Base-by-base conservation (phyloP, 2,888 invertebrate genomes). In the Mythimna lalbum region DNA sequence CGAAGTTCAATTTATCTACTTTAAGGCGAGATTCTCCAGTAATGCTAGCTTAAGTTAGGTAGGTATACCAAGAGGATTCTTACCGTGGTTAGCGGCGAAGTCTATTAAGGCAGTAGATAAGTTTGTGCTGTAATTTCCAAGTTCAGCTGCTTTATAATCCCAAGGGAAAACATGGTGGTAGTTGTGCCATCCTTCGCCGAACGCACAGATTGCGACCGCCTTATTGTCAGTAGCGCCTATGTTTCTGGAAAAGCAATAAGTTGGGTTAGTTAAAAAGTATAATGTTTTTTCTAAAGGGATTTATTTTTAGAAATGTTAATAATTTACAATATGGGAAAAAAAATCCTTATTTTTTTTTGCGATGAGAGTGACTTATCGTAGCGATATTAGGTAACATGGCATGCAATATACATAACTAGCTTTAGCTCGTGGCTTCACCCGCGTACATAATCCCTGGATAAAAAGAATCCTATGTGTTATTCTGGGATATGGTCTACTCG, bases 81-180 rank as follows among this genome's bases (percentile, higher is more conserved):
- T 89, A 97, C 98, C 98, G 66, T 98, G 94, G 88, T 95, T 96
- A 9, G 98, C 97, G 88, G 97, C 98, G 49, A 97, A 89, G 82
- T 97, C 97, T 79, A 97, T 97, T 72, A 97, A 94, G 0, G 95
- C 97, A 0, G 97, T 97, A 0, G 97, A 97, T 2, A 95, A 86
- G 88, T 97, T 97, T 17, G 96, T 95, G n/a, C 95, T 93, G 90
- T 97, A 97, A 86, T 96, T 95, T 62, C 97, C 97, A 36, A 97
- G 94, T 87, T 98, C 98, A 31, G 97, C 97, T 83, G 98, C 97
- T 84, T 97, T 97, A 96, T 97, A 98, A 88, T 98, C 98, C 97
- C 98, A 98, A 0, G 98, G 98, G 93, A 98, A 98, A 27, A 97
- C 97, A 91, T 98, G 98, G 87, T 98, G 98, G 91, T 98, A 98